These are phyloP conservation scores for Pristionchus entomophagus DNA, from an alignment of 2,888 invertebrate genomes.

Conservation along the genomic window DNA sequence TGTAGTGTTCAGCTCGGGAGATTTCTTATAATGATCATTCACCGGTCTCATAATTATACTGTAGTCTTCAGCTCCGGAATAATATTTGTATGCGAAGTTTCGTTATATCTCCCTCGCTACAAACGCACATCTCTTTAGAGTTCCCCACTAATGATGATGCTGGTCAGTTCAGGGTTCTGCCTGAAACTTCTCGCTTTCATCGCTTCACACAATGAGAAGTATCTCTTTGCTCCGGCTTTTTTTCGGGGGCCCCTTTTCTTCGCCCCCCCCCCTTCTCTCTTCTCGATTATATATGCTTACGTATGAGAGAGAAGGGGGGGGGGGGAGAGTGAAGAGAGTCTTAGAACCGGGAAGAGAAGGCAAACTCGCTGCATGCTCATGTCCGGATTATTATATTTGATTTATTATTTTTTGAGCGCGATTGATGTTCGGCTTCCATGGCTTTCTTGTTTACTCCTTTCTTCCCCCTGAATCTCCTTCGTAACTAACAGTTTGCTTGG, in stretches of 20 bases:
- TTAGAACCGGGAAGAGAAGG: constrained; percentile 22
- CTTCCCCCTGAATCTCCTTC: too few species aligned
- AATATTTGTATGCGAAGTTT: too few species aligned
- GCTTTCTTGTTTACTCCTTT: constrained; percentile 1
- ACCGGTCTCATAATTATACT: too few species aligned
- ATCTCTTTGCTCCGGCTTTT: not conserved
- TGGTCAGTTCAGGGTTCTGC: not conserved
- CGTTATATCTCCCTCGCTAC: not conserved
- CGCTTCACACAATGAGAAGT: not conserved
- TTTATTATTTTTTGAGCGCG: not conserved
- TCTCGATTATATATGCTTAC: not conserved
- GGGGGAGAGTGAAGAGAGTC: not conserved
- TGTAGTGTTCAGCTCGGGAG: not conserved
- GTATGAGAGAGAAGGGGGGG: not conserved
- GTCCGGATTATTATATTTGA: not conserved
- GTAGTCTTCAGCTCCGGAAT: too few species aligned
- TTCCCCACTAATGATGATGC: not conserved
- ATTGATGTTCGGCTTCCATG: too few species aligned
- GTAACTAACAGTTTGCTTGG: too few species aligned
- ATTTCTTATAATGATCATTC: not conserved
- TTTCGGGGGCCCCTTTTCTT: not conserved
- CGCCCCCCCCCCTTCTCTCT: not conserved
- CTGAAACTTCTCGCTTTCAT: not conserved
- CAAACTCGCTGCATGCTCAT: not conserved
- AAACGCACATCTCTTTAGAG: not conserved